Evolutionary conservation across 2,113 vertebrate species (phyloP), one percentile per base, ranked within the genome.

Genomic region (Centropristis striata): DNA sequence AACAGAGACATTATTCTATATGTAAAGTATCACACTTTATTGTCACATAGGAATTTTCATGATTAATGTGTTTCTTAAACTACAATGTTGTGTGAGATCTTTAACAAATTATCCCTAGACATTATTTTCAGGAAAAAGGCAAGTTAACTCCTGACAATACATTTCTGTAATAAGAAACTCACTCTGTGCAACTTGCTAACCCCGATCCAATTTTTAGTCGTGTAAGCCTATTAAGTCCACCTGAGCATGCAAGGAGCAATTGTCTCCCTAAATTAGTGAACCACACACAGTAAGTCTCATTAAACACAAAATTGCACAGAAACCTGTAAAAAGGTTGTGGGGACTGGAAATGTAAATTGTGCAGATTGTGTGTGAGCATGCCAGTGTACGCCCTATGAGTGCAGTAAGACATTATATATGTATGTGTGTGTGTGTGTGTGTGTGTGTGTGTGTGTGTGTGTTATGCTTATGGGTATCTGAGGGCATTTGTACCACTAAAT

Each of bases 231-330:
- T 91, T 85, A 91, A 92, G 54, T 78, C 75, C 85, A 90, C 77
- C 75, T 90, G 86, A 86, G 86, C 86, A 84, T 86, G 86, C 78
- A 66, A 83, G 78, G 66, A 91, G 85, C 83, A 89, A 81, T 83
- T 88, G 90, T 90, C 91, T 91, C 63, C 55, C 82, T 83, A 88
- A 90, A 92, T 91, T 87, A 87, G 85, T 63, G 75, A 88, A 86
- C 80, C 81, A 77, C 83, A 71, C 68, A 90, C 81, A 85, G 66
- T 78, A 90, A 88, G 81, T 87, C 80, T 89, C 86, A 91, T 92
- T 92, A 88, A 92, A 87, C 87, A 87, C 71, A 83, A 87, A 92
- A 90, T 81, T 87, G 85, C 80, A 88, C 65, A 57, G 80, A 86
- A 90, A 88, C 78, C 69, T 66, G 71, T 88, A 78, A 87, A 57